Evolutionary conservation across 2,113 vertebrate species (phyloP).

Genomic region (Tetrax tetrax): DNA sequence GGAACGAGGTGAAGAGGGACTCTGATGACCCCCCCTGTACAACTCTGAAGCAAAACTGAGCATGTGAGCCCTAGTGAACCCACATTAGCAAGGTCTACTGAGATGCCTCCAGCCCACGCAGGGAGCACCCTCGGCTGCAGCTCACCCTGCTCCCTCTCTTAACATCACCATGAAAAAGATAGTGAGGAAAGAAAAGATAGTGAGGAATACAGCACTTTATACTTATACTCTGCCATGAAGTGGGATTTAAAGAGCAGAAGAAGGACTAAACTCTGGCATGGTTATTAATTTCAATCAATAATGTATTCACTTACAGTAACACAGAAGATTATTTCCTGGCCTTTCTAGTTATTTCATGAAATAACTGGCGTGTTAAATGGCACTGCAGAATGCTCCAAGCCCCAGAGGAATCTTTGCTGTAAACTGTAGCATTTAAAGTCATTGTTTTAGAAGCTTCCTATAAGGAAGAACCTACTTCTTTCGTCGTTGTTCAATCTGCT

Average conservation of each 20-base stretch:
- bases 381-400: neutral
- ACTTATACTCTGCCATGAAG: neutral
- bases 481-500: neutral
- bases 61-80: neutral
- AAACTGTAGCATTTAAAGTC: neutral
- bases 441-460: neutral
- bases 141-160: neutral
- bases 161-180: neutral
- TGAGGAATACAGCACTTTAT: neutral
- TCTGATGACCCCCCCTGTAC: neutral
- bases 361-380: neutral
- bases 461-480: neutral
- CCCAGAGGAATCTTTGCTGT: neutral
- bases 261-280: neutral
- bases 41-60: neutral
- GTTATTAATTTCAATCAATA: neutral
- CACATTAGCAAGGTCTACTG: neutral
- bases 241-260: neutral
- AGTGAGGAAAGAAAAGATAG: neutral
- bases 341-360: neutral
- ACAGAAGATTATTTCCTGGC: neutral
- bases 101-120: neutral
- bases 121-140: accelerated
- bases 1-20: neutral
- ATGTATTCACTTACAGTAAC: neutral